These are phyloP conservation scores for Entomobrya proxima DNA, from an alignment of 2,888 invertebrate genomes.

Conservation along the genomic window DNA sequence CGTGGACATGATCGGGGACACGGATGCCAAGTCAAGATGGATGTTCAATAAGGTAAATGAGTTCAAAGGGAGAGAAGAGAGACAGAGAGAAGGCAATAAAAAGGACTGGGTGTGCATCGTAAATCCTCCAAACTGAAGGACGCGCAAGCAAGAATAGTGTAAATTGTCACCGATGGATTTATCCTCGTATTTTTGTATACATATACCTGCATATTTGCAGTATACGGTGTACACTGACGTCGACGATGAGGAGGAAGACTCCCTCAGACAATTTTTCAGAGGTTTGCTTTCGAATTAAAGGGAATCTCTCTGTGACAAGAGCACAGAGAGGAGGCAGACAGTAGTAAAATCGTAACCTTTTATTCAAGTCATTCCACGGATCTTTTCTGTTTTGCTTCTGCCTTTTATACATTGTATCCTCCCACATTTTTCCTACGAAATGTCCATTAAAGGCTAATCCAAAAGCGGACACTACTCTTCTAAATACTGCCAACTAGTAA, in stretches of 20 bases:
- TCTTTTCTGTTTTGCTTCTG: not conserved
- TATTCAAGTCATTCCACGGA: not conserved
- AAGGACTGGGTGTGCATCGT: conserved; percentile 49
- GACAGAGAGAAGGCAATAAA: conserved; percentile 58
- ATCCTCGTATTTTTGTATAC: not conserved
- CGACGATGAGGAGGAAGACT: not conserved
- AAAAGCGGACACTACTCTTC: conserved; percentile 61
- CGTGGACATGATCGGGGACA: conserved; percentile 46
- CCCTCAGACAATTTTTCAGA: not conserved
- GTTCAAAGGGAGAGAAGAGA: conserved; percentile 38
- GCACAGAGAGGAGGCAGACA: not conserved
- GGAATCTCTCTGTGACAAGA: not conserved
- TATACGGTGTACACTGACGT: too few species aligned
- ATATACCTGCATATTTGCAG: not conserved
- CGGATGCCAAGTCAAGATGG: conserved; percentile 61
- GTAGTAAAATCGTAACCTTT: conserved; percentile 27
- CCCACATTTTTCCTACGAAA: conserved; percentile 53
- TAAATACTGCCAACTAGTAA: conserved; percentile 47
- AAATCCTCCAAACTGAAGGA: conserved; percentile 57
- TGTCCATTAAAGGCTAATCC: conserved; percentile 74
- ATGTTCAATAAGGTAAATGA: conserved; percentile 66
- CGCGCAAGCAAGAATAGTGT: conserved; percentile 37
- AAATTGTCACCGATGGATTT: conserved; percentile 56
- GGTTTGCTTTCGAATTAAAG: conserved; percentile 29
- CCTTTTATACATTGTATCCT: not conserved